Evolutionary conservation across 2,797 vertebrate genomes (phyloP), one percentile per base, ranked within the genome.

Genomic region (Arnoldichthys spilopterus): DNA sequence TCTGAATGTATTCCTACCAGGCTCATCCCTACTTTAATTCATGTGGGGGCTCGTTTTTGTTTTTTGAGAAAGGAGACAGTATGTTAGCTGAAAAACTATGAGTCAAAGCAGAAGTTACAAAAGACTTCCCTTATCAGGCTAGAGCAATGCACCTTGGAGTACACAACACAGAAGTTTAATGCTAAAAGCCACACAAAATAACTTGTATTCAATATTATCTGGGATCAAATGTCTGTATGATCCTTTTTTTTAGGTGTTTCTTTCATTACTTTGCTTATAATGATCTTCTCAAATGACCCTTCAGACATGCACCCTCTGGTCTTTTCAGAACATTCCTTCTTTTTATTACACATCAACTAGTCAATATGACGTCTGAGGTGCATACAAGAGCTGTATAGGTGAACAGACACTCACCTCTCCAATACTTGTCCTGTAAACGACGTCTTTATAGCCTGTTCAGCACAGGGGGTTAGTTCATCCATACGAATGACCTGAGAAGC

Each of bases 51-150:
- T n/a, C n/a, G n/a, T n/a, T 26, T 40, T 2, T 34, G 0, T 7
- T n/a, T 58, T 59, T 47, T 12, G 15, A 47, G 43, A 47, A 11
- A 43, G 5, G 6, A 47, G 1, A 12, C 0, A 7, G 6, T 18
- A 28, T 24, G 49, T 63, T 70, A 16, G 53, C 12, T 56, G 20
- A 26, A 3, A 61, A 67, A 74, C 78, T 67, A 76, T 32, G 43
- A 63, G 11, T 67, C 67, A 32, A 75, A 72, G 56, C 37, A 73
- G 26, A 79, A 45, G 63, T 84, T 81, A 28, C 51, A 24, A 66
- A 77, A 79, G n/a, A 68, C 68, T 72, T 81, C 34, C 68, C 24
- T 40, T 22, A 28, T 37, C 16, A 40, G 28, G 22, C 30, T 54
- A 18, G 1, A 0, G 34, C 30, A 74, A 73, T 32, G 64, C 11